phyloP scores from a whole-genome alignment of 1,140 invertebrate genomes.

The Vollenhovia emeryi region DNA sequence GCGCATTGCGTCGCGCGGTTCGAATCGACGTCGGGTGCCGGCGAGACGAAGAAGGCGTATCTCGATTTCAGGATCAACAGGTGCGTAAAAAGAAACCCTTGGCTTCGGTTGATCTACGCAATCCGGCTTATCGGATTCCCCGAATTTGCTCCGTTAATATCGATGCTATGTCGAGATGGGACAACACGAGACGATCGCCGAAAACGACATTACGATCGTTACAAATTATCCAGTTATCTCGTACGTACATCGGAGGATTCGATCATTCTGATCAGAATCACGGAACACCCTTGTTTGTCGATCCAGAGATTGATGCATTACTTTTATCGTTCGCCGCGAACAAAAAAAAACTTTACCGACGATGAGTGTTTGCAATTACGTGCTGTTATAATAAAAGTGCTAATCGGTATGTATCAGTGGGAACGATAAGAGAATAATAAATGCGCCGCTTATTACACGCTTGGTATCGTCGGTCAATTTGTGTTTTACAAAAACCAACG shows the following conservation, averaged over 20 bases:
- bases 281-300: background rate
- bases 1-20: background rate
- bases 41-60: background rate
- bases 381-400: background rate
- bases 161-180: background rate
- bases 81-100: background rate
- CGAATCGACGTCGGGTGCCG: background rate
- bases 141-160: background rate
- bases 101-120: background rate
- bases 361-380: background rate
- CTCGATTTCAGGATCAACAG: background rate
- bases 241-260: background rate
- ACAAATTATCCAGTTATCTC: background rate
- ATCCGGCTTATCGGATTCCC: background rate
- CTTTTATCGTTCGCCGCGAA: conserved; percentile 12
- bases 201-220: background rate
- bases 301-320: background rate
- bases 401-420: background rate
- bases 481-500: conserved; percentile 1
- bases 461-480: background rate
- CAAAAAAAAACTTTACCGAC: background rate
- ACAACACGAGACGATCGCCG: background rate
- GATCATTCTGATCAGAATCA: background rate
- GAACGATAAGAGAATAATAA: conserved; percentile 13
- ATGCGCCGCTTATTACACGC: background rate